phyloP scores from a whole-genome alignment of 2,797 vertebrate genomes.

The Notoglanidium macrostoma region DNA sequence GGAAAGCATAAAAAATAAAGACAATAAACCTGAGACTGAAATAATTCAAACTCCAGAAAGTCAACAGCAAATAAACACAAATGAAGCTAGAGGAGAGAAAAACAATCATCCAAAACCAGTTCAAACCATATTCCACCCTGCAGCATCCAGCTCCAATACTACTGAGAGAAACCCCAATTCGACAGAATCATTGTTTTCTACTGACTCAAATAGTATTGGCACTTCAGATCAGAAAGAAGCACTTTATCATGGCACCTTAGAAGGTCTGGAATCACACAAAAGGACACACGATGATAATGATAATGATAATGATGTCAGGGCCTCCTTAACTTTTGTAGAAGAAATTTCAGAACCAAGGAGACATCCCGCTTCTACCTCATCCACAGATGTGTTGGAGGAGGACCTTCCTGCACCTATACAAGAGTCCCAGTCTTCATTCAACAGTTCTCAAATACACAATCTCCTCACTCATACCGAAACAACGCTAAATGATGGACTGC shows the following conservation, averaged over 20 bases:
- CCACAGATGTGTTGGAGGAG: slow-evolving; percentile 59
- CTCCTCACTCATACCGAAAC: slow-evolving; percentile 34
- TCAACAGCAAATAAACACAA: slow-evolving; percentile 23
- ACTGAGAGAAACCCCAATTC: slow-evolving; percentile 22
- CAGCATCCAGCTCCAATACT: slow-evolving; percentile 34
- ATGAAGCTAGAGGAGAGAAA: slow-evolving; percentile 9
- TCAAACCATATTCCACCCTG: not conserved
- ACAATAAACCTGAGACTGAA: not conserved
- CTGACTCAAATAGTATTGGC: slow-evolving; percentile 45
- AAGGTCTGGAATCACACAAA: slow-evolving; percentile 52
- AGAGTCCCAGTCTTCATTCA: slow-evolving; percentile 71
- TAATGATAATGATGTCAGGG: slow-evolving; percentile 70
- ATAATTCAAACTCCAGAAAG: slow-evolving; percentile 10
- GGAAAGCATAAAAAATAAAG: slow-evolving; percentile 27
- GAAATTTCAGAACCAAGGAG: slow-evolving; percentile 46
- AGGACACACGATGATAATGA: slow-evolving; percentile 72
- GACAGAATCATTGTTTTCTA: slow-evolving; percentile 51
- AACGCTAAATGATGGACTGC: slow-evolving; percentile 49
- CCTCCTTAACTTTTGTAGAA: slow-evolving; percentile 11
- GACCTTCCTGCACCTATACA: slow-evolving; percentile 75
- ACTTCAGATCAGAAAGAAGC: slow-evolving; percentile 54
- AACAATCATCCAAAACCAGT: slow-evolving; percentile 56
- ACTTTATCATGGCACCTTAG: slow-evolving; percentile 66
- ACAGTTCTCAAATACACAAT: slow-evolving; percentile 13
- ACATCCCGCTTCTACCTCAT: slow-evolving; percentile 51